Conservation (phyloP, 2,888 invertebrate genomes). For the Aphodius granarius region DNA sequence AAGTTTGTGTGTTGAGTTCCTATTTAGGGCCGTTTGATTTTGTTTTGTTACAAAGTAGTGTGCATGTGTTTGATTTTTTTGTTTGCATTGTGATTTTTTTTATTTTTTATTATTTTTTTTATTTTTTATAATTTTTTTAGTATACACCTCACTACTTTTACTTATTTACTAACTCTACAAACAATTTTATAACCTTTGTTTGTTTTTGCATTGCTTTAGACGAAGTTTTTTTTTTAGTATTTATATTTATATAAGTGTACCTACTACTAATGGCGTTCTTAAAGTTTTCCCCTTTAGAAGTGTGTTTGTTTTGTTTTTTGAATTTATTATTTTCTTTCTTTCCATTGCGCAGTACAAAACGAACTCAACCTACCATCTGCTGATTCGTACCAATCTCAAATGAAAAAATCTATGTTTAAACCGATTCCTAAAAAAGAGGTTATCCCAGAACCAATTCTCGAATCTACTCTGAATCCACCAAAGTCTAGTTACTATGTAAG, state of each 20-base stretch:
- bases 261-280: background rate
- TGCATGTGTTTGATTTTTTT: slow-evolving; percentile 4
- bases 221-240: background rate
- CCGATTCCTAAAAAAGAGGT: slow-evolving; percentile 50
- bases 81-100: background rate
- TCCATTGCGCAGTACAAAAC: slow-evolving; percentile 32
- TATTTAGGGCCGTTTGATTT: background rate
- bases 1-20: slow-evolving; percentile 17
- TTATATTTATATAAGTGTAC: too few species aligned
- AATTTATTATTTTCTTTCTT: background rate
- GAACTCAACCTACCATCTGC: slow-evolving; percentile 42
- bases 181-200: background rate
- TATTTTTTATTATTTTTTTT: background rate
- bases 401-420: slow-evolving; percentile 50
- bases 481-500: slow-evolving; percentile 42
- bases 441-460: slow-evolving; percentile 42
- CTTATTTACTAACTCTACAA: background rate
- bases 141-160: background rate
- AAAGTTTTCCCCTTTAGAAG: background rate
- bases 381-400: slow-evolving; percentile 43
- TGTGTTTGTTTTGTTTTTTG: background rate
- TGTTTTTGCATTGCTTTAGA: slow-evolving; percentile 4
- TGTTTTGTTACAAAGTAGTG: background rate
- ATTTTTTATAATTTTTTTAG: background rate
- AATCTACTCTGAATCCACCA: slow-evolving; percentile 33